phyloP scores from a whole-genome alignment of 1,140 invertebrate genomes.

The Ectropis grisescens region DNA sequence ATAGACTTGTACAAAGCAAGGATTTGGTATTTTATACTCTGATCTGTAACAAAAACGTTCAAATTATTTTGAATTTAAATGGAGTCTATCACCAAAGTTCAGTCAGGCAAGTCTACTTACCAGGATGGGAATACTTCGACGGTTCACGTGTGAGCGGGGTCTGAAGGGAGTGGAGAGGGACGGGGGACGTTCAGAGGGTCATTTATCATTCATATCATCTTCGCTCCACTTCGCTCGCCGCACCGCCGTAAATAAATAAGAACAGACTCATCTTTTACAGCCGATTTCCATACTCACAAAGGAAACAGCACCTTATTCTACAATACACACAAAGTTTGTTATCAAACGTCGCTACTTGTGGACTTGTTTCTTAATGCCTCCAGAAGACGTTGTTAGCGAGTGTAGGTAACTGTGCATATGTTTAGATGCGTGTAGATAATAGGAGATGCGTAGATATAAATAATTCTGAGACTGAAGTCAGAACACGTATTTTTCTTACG shows the following conservation, averaged over 20 bases:
- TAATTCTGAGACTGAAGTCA: constrained; percentile 1
- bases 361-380: no score
- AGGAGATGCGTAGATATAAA: constrained; percentile 18
- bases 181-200: constrained; percentile 48
- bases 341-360: no score
- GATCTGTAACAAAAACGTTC: no score
- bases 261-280: constrained; percentile 69
- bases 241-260: constrained; percentile 69
- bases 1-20: no score
- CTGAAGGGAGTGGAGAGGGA: constrained; percentile 11
- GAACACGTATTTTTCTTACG: neutral
- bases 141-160: constrained; percentile 58
- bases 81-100: no score
- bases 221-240: constrained; percentile 69
- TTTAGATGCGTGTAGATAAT: constrained; percentile 52
- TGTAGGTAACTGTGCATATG: constrained; percentile 58
- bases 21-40: no score
- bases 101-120: no score
- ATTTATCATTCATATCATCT: constrained; percentile 71
- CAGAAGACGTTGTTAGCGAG: constrained; percentile 24
- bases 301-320: constrained; percentile 4
- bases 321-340: no score
- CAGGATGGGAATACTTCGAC: constrained; percentile 46
- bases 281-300: constrained; percentile 16
- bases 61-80: no score